Evolutionary conservation across 2,888 invertebrate species (phyloP).

Genomic region (Camptogramma bilineatum): DNA sequence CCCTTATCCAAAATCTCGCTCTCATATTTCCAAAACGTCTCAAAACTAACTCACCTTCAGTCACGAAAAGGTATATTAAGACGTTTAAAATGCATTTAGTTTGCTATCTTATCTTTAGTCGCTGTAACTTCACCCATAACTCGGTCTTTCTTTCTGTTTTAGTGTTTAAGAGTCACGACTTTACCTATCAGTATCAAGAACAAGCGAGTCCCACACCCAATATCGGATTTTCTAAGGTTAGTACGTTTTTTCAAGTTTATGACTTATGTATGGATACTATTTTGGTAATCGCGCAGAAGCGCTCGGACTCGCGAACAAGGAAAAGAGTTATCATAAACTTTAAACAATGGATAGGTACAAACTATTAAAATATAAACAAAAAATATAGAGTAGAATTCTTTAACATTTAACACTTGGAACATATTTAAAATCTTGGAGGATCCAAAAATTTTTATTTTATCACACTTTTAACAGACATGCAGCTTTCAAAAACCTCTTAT

Average conservation of each 20-base stretch:
- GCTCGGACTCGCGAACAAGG: no score
- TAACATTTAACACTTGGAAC: no score
- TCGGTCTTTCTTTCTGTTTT: conserved; percentile 87
- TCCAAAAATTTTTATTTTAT: background rate
- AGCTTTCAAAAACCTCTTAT: conserved; percentile 52
- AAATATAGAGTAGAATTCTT: no score
- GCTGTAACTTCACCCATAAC: conserved; percentile 82
- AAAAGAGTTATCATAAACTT: no score
- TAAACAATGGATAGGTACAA: no score
- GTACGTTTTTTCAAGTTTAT: conserved; percentile 64
- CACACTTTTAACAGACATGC: background rate
- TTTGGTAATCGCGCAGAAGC: no score
- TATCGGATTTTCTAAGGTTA: conserved; percentile 96
- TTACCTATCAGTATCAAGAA: conserved; percentile 87
- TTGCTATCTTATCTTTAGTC: conserved; percentile 79
- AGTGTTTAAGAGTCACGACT: conserved; percentile 94
- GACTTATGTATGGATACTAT: conserved; percentile 35
- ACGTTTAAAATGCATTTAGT: conserved; percentile 84
- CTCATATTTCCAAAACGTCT: conserved; percentile 68
- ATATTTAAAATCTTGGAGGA: no score
- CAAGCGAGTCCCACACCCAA: conserved; percentile 91
- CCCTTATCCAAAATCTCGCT: conserved; percentile 71
- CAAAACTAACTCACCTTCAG: conserved; percentile 77
- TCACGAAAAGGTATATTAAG: conserved; percentile 83
- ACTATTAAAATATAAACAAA: no score